Evolutionary conservation across 2,888 invertebrate species (phyloP), one percentile per base, ranked within the genome.

Genomic region (Phengaris alcon): DNA sequence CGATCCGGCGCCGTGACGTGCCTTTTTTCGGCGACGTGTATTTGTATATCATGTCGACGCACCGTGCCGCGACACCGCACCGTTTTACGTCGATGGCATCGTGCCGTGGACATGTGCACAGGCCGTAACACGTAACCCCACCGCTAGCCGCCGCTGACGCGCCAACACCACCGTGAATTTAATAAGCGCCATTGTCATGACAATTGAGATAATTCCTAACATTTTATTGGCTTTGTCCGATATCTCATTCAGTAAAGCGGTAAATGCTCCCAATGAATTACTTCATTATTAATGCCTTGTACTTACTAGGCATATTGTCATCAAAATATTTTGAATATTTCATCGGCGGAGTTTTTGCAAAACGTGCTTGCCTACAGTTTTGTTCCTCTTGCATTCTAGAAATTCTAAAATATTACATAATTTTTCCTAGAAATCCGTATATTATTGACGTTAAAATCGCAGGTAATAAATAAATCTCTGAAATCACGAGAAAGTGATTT

Each of bases 131-230:
- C 35, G 35, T 35, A 35, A 35, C 35, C 35, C 35, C 4, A 35
- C 35, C 48, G 6, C 35, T 13, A 35, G 4, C 35, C 48, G 48
- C 35, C 12, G 64, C 12, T 7, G 64, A 64, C 35, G 10, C 12
- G 12, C 35, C 35, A 64, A 64, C 12, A 44, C 83, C 82, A 83
- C 84, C 82, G 84, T 85, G 85, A 83, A 85, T 84, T 84, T 81
- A 82, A 83, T 83, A 83, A 82, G 80, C 79, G 79, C 79, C 79
- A 82, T 87, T 85, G 75, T 79, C 74, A 74, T 72, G 83, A 73
- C 64, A 84, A 87, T 85, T 84, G 82, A 82, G 84, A 86, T 87
- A 82, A 86, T 84, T 83, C 81, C 77, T 68, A 79, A 79, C 81
- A 75, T 68, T 76, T 75, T 76, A 72, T 75, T 73, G 68, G 69